Evolutionary conservation across 2,797 vertebrate species (phyloP).

Genomic region (Ctenosaura bakeri): DNA sequence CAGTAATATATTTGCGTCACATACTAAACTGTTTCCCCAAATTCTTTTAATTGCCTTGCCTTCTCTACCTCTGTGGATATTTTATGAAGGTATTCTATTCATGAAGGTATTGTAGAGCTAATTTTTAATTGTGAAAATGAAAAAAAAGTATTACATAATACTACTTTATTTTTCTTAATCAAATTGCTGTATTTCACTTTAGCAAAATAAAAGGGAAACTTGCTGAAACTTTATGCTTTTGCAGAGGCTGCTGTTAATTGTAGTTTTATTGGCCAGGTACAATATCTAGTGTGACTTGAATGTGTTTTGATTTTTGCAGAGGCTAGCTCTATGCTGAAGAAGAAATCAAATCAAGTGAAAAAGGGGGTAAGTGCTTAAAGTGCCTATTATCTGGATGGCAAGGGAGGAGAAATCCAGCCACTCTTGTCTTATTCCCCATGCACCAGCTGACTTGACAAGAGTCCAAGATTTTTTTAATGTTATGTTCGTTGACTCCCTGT

Average conservation of each 20-base stretch:
- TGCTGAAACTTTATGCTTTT: slow-evolving; percentile 2
- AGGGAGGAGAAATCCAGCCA: not conserved
- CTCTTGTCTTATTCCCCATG: too few relatives aligned
- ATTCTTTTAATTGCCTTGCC: not conserved
- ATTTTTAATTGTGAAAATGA: slow-evolving; percentile 15
- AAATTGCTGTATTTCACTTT: slow-evolving; percentile 17
- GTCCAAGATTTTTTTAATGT: too few relatives aligned
- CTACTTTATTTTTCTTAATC: slow-evolving; percentile 14
- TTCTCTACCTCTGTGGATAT: not conserved
- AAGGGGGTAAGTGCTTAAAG: slow-evolving; percentile 85
- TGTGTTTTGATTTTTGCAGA: slow-evolving; percentile 81
- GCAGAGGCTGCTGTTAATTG: slow-evolving; percentile 33
- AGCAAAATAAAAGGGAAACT: slow-evolving; percentile 36
- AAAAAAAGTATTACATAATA: not conserved
- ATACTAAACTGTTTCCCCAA: not conserved
- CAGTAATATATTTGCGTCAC: not conserved
- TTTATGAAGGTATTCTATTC: not conserved
- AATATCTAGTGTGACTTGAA: slow-evolving; percentile 50
- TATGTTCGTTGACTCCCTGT: too few relatives aligned
- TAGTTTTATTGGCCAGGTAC: not conserved
- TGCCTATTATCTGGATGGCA: not conserved
- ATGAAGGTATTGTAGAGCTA: not conserved
- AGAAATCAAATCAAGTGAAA: slow-evolving; percentile 89
- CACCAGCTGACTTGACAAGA: too few relatives aligned
- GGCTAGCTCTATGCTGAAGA: slow-evolving; percentile 88